Evolutionary conservation across 2,888 invertebrate species (phyloP).

Genomic region (Phasia obesa): DNA sequence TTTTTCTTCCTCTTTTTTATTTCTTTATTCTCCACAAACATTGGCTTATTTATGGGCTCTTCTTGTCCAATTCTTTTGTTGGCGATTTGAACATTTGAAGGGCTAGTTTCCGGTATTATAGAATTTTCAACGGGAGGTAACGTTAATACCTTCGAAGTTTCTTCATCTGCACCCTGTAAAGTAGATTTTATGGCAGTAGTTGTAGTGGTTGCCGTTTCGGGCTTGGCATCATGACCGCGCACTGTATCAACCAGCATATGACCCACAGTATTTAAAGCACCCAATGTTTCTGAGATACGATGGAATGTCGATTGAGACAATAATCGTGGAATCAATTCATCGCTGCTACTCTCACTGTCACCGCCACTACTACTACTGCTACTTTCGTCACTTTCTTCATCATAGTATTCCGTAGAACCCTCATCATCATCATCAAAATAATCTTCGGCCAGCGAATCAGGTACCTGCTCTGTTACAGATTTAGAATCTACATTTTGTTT

Average conservation of each 20-base stretch:
- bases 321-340: slow-evolving; percentile 83
- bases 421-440: slow-evolving; percentile 72
- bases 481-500: slow-evolving; percentile 61
- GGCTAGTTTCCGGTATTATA: slow-evolving; percentile 72
- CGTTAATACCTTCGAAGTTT: slow-evolving; percentile 70
- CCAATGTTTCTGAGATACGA: slow-evolving; percentile 86
- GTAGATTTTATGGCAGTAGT: slow-evolving; percentile 9
- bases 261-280: slow-evolving; percentile 93
- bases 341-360: slow-evolving; percentile 76
- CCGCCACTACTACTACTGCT: slow-evolving; percentile 73
- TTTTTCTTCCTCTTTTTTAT: slow-evolving; percentile 79
- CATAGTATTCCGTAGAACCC: slow-evolving; percentile 77
- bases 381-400: slow-evolving; percentile 77
- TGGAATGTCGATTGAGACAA: slow-evolving; percentile 86
- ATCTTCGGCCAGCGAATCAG: slow-evolving; percentile 54
- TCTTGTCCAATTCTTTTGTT: slow-evolving; percentile 76
- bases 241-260: slow-evolving; percentile 93
- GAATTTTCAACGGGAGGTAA: slow-evolving; percentile 71
- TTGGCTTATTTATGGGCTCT: slow-evolving; percentile 72
- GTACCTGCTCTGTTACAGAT: slow-evolving; percentile 51
- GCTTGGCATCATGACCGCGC: slow-evolving; percentile 80
- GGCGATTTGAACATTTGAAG: slow-evolving; percentile 71
- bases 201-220: slow-evolving; percentile 25
- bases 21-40: slow-evolving; percentile 80
- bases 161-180: slow-evolving; percentile 26